Base-by-base conservation (phyloP, 1,140 invertebrate species). In the Diprion similis region DNA sequence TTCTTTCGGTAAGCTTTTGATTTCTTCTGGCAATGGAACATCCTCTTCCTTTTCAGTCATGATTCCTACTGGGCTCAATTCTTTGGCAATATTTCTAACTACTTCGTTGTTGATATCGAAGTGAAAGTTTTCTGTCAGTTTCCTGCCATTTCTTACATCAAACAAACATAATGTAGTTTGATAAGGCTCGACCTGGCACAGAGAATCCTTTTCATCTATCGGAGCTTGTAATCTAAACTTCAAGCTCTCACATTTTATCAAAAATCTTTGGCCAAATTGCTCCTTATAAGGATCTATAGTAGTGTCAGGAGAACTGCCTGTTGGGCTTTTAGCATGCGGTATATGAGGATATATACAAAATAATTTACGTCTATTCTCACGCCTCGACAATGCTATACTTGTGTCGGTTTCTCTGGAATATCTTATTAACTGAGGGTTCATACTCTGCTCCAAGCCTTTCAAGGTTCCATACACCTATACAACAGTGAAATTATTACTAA, bases 81-180 rank as follows among this genome's bases (percentile, higher is more conserved):
- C 80, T 69, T 90, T 90, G 66, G 93, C 78, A 84, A 94, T 89
- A 70, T 88, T 88, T 37, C 88, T 86, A 1, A 93, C 90, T 76
- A 89, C 87, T 4, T 90, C 85, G 75, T 94, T 91, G 87, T 98
- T 98, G 0, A 97, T 88, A 85, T 98, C 95, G 83, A 97, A 96
- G 85, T 97, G 93, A 87, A 98, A 98, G 85, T 97, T 97, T 86
- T 98, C 97, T 0, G 95, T 95, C 19, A 98, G 89, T 88, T 98
- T 98, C 79, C 92, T 92, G 13, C 94, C 94, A 76, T 93, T 92
- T 81, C 93, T 93, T 1, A 94, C 93, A 90, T 98, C 97, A 85
- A 95, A 98, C 8, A 99, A 84, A 68, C 95, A 92, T 66, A 98
- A 88, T 10, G 93, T 92, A 7, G 96, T 94, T 79, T 96, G 95